phyloP scores from a whole-genome alignment of 1,140 invertebrate genomes.

The Trichonephila clavipes region DNA sequence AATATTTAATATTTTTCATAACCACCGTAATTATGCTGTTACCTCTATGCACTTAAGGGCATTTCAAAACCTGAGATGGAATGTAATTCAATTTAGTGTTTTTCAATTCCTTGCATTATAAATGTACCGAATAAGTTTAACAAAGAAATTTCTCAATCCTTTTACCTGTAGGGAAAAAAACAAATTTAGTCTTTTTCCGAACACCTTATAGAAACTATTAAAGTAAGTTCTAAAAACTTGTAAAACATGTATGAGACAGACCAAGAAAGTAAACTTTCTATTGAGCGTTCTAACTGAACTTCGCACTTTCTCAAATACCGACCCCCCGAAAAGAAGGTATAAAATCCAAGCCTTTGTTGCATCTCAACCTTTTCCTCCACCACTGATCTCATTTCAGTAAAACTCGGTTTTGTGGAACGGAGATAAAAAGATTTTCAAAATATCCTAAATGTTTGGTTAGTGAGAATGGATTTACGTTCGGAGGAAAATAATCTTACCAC shows the following conservation, averaged over 20 bases:
- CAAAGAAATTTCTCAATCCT: background rate
- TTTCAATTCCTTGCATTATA: too few species aligned
- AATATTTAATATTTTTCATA: too few species aligned
- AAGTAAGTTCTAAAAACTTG: constrained; percentile 30
- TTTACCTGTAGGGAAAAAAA: background rate
- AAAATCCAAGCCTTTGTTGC: constrained; percentile 38
- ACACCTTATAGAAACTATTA: constrained; percentile 42
- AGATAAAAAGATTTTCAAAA: constrained; percentile 69
- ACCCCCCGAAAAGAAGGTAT: background rate
- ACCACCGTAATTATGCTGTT: too few species aligned
- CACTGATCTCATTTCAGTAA: constrained; percentile 33
- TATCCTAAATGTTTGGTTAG: constrained; percentile 41
- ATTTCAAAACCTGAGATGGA: too few species aligned
- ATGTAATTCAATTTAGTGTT: too few species aligned
- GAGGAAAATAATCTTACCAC: constrained; percentile 15
- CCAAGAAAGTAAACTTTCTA: constrained; percentile 21
- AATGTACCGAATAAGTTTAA: background rate
- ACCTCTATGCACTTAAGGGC: too few species aligned
- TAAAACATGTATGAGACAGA: constrained; percentile 45
- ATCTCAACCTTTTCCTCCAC: constrained; percentile 11
- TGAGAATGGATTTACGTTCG: constrained; percentile 46
- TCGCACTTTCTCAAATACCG: background rate
- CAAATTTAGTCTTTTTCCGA: background rate
- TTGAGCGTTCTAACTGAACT: constrained; percentile 20
- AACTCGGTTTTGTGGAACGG: constrained; percentile 58